Evolutionary conservation across 37 sponge, comb jelly and placozoan species (phyloP).

Genomic region (Ephydatia muelleri): DNA sequence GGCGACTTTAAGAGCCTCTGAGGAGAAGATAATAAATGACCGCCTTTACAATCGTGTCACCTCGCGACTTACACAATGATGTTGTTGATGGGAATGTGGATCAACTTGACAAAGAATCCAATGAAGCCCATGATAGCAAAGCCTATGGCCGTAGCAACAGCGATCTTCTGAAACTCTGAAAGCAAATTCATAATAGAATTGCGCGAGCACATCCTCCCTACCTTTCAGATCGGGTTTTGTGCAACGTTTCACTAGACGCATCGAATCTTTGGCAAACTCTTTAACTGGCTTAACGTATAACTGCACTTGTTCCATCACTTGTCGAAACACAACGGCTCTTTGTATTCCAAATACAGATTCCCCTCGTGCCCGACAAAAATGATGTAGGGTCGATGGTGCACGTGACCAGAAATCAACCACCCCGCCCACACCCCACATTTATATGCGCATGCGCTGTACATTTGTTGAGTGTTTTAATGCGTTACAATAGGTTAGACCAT

Average conservation of each 20-base stretch:
- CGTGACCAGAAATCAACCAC: too few species aligned
- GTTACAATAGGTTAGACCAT: too few species aligned
- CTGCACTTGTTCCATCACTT: constrained; percentile 80
- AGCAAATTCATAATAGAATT: too few species aligned
- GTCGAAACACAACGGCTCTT: too few species aligned
- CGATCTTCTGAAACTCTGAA: constrained; percentile 96
- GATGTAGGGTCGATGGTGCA: too few species aligned
- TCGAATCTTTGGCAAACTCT: constrained; percentile 94
- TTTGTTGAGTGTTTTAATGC: too few species aligned
- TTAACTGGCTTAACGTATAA: constrained; percentile 77
- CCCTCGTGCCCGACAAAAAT: too few species aligned
- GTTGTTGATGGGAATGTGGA: constrained; percentile 99
- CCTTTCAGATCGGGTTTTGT: constrained; percentile 98
- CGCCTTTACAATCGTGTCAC: neutral
- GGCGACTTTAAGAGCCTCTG: neutral
- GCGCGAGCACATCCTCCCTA: constrained; percentile 15
- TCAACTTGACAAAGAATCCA: constrained; percentile 99
- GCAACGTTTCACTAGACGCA: constrained; percentile 92
- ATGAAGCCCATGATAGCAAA: constrained; percentile 99
- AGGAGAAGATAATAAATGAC: neutral
- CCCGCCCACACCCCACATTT: too few species aligned
- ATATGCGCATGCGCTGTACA: too few species aligned
- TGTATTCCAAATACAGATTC: too few species aligned
- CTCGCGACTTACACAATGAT: constrained; percentile 90
- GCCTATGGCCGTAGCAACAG: constrained; percentile 94